A percentile compares a stretch with the other conserved stretches of the same genome.
These are phyloP conservation scores for Neotoxoptera formosana DNA, from an alignment of 1,140 invertebrate genomes.

Conservation along the genomic window DNA sequence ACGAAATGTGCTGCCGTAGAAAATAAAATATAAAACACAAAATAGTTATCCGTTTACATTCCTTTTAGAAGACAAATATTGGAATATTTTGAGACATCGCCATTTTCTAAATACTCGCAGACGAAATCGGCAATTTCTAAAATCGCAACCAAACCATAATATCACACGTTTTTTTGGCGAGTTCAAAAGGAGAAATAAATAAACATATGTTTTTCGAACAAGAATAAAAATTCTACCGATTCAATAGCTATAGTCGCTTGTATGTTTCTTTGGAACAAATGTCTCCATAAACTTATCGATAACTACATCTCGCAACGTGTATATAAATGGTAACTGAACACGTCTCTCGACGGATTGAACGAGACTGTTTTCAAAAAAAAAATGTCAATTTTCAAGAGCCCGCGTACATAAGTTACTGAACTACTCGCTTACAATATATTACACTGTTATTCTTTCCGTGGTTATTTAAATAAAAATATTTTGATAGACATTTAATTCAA, in stretches of 20 bases:
- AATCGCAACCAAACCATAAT: neutral
- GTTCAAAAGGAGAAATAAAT: neutral
- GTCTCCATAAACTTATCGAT: too few species aligned
- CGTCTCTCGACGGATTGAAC: neutral
- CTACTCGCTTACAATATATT: neutral
- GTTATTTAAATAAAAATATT: slow-evolving; percentile 21
- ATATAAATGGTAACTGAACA: neutral
- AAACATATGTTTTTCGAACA: neutral
- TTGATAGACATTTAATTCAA: slow-evolving; percentile 46
- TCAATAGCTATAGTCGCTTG: neutral
- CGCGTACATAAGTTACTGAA: neutral
- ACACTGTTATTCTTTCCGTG: neutral
- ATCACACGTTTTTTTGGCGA: neutral
- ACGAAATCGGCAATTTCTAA: neutral
- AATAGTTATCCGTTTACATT: too few species aligned
- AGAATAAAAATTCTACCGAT: neutral
- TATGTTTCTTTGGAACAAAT: too few species aligned
- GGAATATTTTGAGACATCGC: neutral
- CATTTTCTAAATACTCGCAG: neutral
- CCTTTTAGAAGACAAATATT: neutral
- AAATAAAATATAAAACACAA: neutral
- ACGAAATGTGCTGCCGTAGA: neutral
- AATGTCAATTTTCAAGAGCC: neutral
- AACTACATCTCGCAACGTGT: too few species aligned
- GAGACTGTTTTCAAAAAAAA: neutral